These are phyloP conservation scores for Gopherus flavomarginatus DNA, from an alignment of 2,113 vertebrate species.

Conservation along the genomic window DNA sequence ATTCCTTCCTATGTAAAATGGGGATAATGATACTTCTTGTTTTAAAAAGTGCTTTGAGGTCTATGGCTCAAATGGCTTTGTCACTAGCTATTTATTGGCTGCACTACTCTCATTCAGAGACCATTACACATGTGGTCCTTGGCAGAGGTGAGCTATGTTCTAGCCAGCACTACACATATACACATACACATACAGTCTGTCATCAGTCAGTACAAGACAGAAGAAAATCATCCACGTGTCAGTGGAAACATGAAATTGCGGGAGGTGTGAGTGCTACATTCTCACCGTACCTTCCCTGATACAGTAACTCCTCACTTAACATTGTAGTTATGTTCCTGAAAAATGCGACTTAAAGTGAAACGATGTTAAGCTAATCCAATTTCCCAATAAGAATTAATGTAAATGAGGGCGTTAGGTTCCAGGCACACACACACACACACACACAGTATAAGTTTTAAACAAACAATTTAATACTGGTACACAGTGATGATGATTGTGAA, in stretches of 20 bases:
- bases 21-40: background rate
- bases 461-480: too few relatives aligned
- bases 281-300: background rate
- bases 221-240: conserved; percentile 53
- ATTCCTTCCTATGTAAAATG: background rate
- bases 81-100: conserved; percentile 55
- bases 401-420: too few relatives aligned
- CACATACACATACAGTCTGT: conserved; percentile 67
- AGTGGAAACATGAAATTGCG: conserved; percentile 48
- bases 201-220: conserved; percentile 58
- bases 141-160: conserved; percentile 60
- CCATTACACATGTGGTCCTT: conserved; percentile 63
- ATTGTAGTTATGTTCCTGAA: too few relatives aligned
- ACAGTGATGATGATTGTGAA: too few relatives aligned
- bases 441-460: too few relatives aligned
- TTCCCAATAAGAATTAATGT: too few relatives aligned
- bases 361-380: too few relatives aligned
- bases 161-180: conserved; percentile 61
- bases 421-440: too few relatives aligned
- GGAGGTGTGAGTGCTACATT: background rate
- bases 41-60: conserved; percentile 33
- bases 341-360: too few relatives aligned
- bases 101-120: conserved; percentile 55
- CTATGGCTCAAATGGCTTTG: conserved; percentile 43
- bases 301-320: background rate